Percentiles rank a stretch among this genome's conserved stretches.
phyloP scores from a whole-genome alignment of 1,140 invertebrate species.

The Drosophila melanica region DNA sequence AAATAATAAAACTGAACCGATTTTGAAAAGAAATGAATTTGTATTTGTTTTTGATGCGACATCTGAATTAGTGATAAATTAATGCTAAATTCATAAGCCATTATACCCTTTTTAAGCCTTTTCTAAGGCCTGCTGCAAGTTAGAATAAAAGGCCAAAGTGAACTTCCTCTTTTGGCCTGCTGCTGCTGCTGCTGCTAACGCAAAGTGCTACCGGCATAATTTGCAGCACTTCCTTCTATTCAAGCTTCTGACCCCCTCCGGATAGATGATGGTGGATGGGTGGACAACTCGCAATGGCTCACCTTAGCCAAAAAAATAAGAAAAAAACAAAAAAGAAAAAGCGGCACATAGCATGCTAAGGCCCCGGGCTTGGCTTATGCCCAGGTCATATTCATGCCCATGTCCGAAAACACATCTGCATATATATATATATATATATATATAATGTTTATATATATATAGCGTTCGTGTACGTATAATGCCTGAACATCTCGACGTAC shows the following conservation, averaged over 20 bases:
- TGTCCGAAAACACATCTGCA: conserved; percentile 10
- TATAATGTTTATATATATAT: not conserved
- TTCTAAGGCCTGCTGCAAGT: conserved; percentile 3
- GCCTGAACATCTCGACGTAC: conserved; percentile 36
- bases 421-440: not conserved
- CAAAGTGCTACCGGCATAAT: conserved; percentile 58
- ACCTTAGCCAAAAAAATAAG: conserved; percentile 3
- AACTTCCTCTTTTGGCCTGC: conserved; percentile 35
- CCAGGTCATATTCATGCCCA: conserved; percentile 14
- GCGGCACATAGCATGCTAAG: conserved; percentile 33
- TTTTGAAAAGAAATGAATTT: too few relatives aligned
- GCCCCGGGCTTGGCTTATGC: not conserved
- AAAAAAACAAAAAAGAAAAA: conserved; percentile 4
- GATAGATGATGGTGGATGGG: not conserved
- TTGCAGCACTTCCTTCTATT: conserved; percentile 57
- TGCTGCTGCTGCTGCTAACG: conserved; percentile 32
- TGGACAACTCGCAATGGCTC: conserved; percentile 6
- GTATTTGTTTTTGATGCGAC: too few relatives aligned
- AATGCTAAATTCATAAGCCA: too few relatives aligned
- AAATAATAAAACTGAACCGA: too few relatives aligned
- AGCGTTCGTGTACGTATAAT: conserved; percentile 15
- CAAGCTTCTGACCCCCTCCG: conserved; percentile 24
- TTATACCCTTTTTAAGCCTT: too few relatives aligned
- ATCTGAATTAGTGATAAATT: too few relatives aligned
- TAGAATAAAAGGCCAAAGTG: conserved; percentile 48